Evolutionary conservation across 2,888 invertebrate species (phyloP).

Genomic region (Falcaria lacertinaria): DNA sequence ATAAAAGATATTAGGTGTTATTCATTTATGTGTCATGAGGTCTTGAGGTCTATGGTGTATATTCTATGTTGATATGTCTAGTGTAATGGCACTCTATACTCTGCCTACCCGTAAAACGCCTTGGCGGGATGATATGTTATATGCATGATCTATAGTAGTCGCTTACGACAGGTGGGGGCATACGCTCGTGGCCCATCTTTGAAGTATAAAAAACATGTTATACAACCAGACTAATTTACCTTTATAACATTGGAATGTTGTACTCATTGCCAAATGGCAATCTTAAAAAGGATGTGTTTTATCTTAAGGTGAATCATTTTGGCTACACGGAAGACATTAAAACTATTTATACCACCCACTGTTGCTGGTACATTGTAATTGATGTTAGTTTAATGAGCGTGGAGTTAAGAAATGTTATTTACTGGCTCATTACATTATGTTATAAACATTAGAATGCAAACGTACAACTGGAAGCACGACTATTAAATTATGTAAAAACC

Average conservation of each 20-base stretch:
- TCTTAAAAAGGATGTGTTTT: neutral
- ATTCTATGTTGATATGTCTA: no score
- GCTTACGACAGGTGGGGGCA: no score
- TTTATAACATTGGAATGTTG: neutral
- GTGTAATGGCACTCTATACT: no score
- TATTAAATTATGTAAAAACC: neutral
- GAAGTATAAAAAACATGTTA: no score
- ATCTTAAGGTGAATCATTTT: neutral
- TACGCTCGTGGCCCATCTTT: no score
- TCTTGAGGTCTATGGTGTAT: no score
- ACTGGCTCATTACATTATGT: constrained; percentile 2
- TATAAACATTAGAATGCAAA: constrained; percentile 1
- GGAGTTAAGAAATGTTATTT: constrained; percentile 6
- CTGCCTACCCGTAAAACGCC: no score
- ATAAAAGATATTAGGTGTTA: no score
- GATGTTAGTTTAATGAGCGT: constrained; percentile 7
- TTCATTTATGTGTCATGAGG: no score
- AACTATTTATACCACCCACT: neutral
- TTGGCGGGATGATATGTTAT: no score
- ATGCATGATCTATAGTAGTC: no score
- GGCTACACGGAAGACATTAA: neutral
- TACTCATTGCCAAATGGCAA: neutral
- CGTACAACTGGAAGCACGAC: neutral
- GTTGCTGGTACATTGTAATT: neutral
- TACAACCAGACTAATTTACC: neutral